Evolutionary conservation across 2,888 invertebrate species (phyloP), one percentile per base, ranked within the genome.

Genomic region (Lycophotia porphyrea): DNA sequence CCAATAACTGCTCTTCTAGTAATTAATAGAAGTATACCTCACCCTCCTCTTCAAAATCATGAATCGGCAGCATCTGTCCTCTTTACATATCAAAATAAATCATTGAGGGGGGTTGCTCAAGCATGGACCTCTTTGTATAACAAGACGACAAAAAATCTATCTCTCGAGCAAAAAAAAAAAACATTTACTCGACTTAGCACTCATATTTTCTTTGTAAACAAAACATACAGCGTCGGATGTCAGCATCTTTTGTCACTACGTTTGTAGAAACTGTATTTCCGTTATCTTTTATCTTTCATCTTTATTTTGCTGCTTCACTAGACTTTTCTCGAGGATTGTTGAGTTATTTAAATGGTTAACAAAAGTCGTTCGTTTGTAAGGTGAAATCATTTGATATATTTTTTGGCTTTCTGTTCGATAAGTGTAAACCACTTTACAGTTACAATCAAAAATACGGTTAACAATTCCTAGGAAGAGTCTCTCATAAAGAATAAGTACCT

Each of bases 61-160:
- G 85, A 85, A 88, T 87, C 85, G 84, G 81, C 85, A 82, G 81
- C 85, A 82, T 85, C 86, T 86, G 83, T 84, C 84, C 84, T 82
- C 85, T 88, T 87, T 84, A 88, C 86, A 88, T 87, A 89, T 88
- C 85, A 89, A 88, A 89, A 89, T 86, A 89, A 89, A 90, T 90
- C 86, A 89, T 86, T 88, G 84, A 85, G 76, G n/a, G n/a, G 63
- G 68, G 76, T 83, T 71, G 86, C 71, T 85, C 84, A 85, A 81
- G 85, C 87, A 82, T 83, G 78, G 65, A 73, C 73, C 84, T 88
- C 88, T 88, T 87, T 79, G 76, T 88, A 82, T 87, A 88, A 86
- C 86, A 84, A 80, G 84, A 82, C 86, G 69, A 87, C 84, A 79
- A 76, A 81, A 79, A 84, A 82, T 81, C 72, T 81, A 71, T 73